phyloP scores from a whole-genome alignment of 2,113 vertebrate genomes.

The Sorex araneus region DNA sequence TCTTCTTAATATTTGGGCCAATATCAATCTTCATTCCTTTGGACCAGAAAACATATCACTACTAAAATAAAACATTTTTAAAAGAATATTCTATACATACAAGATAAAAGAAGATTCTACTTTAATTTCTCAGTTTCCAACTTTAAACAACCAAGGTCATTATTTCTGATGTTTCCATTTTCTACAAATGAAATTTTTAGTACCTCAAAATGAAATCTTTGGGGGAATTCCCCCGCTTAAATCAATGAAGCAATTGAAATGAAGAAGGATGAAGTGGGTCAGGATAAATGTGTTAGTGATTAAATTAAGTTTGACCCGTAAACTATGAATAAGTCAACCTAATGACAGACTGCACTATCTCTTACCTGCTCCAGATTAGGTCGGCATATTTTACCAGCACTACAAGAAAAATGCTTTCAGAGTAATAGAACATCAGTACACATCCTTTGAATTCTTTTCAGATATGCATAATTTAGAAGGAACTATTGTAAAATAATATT shows the following conservation, averaged over 20 bases:
- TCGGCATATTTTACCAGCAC: neutral
- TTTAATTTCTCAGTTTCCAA: constrained; percentile 32
- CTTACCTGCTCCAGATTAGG: neutral
- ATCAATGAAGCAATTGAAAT: constrained; percentile 4
- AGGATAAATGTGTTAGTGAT: constrained; percentile 29
- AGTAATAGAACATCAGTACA: neutral
- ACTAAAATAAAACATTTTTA: neutral
- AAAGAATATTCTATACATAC: neutral
- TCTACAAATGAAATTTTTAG: neutral
- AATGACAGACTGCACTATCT: neutral
- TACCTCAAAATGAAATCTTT: constrained; percentile 50
- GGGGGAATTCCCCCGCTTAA: constrained; percentile 44
- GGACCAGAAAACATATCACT: neutral
- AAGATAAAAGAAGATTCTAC: neutral
- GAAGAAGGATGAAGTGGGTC: constrained; percentile 15
- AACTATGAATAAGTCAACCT: constrained; percentile 25
- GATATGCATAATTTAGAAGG: constrained; percentile 53
- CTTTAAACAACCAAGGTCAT: constrained; percentile 41
- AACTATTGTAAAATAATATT: constrained; percentile 32
- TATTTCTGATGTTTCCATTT: constrained; percentile 63
- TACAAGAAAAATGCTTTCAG: constrained; percentile 1
- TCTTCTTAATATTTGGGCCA: constrained; percentile 43
- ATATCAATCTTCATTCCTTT: constrained; percentile 11
- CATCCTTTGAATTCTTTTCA: constrained; percentile 33
- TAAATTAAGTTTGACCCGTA: constrained; percentile 66